Evolutionary conservation across 2,797 vertebrate genomes (phyloP).

Genomic region (Holocentrus rufus): DNA sequence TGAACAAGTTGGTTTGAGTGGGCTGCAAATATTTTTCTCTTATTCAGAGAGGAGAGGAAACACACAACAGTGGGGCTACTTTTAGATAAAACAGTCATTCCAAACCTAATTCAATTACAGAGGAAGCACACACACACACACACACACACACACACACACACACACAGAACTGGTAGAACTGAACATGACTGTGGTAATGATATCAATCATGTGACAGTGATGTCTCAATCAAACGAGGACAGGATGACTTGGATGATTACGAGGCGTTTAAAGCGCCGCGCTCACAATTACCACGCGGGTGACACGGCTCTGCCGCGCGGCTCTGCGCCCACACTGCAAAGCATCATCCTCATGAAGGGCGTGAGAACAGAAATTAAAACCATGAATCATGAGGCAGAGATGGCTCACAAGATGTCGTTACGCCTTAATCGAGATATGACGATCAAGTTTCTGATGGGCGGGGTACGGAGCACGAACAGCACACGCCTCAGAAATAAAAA

Average conservation of each 20-base stretch:
- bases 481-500: not conserved
- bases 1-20: no score
- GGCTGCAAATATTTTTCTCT: no score
- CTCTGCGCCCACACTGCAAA: no score
- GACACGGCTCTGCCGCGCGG: no score
- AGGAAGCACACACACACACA: slow-evolving; percentile 11
- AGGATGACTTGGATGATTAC: not conserved
- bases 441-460: not conserved
- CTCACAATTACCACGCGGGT: not conserved
- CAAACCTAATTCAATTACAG: slow-evolving; percentile 38
- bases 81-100: slow-evolving; percentile 44
- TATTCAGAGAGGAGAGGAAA: not conserved
- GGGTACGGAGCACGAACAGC: not conserved
- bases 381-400: not conserved
- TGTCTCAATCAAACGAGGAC: not conserved
- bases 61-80: slow-evolving; percentile 18
- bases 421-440: not conserved
- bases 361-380: not conserved
- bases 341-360: no score
- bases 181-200: slow-evolving; percentile 27
- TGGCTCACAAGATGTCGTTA: not conserved
- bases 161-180: slow-evolving; percentile 14
- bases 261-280: not conserved
- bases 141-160: no score
- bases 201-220: slow-evolving; percentile 31